A percentile compares a stretch with the other conserved stretches of the same genome.
Conservation (phyloP, 2,113 vertebrate species). For the Chamaea fasciata region DNA sequence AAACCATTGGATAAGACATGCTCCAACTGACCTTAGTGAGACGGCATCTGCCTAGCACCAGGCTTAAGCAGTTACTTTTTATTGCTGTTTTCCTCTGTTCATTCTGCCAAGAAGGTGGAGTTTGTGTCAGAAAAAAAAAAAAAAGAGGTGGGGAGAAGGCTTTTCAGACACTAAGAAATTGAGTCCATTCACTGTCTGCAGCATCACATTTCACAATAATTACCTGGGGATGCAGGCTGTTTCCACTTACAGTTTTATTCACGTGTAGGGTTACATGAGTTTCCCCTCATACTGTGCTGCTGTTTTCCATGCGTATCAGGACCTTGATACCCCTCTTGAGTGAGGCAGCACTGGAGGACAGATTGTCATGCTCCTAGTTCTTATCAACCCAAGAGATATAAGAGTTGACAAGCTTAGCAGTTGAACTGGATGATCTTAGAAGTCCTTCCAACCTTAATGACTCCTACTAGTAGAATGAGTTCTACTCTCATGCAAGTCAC, state of each 20-base stretch:
- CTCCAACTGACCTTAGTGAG: not conserved
- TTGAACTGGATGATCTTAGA: not conserved
- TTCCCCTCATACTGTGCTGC: not conserved
- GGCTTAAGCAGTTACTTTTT: not conserved
- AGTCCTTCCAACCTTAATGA: not conserved
- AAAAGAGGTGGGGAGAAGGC: not conserved
- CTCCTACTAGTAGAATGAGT: not conserved
- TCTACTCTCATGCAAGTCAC: not conserved
- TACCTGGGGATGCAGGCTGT: not conserved
- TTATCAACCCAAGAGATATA: not conserved
- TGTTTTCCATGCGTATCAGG: not conserved
- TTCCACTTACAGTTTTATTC: not conserved
- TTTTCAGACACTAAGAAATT: not conserved
- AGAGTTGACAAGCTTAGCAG: not conserved
- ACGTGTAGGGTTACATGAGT: not conserved
- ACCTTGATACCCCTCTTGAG: not conserved
- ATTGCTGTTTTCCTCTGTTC: not conserved
- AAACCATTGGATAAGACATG: not conserved
- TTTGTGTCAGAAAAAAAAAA: not conserved
- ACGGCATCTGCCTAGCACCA: not conserved
- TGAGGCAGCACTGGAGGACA: not conserved
- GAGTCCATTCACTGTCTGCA: not conserved
- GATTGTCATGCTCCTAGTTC: not conserved
- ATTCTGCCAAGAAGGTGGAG: not conserved
- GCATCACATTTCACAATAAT: not conserved